Conservation (phyloP, 2,888 invertebrate genomes). For the Eulithis prunata region DNA sequence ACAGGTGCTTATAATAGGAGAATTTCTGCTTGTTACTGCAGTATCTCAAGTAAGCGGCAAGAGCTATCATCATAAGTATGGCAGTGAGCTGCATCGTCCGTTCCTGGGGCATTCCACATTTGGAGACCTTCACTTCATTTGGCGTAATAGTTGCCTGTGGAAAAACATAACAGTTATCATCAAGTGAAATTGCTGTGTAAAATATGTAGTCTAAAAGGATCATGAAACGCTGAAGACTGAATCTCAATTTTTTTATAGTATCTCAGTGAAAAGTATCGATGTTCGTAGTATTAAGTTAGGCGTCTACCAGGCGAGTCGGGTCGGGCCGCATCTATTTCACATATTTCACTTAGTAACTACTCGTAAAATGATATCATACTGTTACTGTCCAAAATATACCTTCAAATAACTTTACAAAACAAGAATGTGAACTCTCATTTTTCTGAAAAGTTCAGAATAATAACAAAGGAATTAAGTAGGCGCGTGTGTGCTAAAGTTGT, state of each 20-base stretch:
- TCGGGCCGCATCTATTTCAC: too few relatives aligned
- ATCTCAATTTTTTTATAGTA: too few relatives aligned
- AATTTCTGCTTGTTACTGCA: constrained; percentile 42
- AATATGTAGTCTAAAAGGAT: too few relatives aligned
- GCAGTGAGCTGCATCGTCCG: constrained; percentile 86
- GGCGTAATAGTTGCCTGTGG: constrained; percentile 90
- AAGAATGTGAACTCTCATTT: neutral
- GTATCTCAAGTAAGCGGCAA: constrained; percentile 68
- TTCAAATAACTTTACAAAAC: neutral
- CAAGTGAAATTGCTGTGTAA: neutral
- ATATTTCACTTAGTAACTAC: too few relatives aligned
- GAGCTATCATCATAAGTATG: constrained; percentile 83
- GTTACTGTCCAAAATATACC: constrained; percentile 20
- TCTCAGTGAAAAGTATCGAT: too few relatives aligned
- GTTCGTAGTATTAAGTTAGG: too few relatives aligned
- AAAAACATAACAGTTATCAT: constrained; percentile 6
- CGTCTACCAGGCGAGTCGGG: too few relatives aligned
- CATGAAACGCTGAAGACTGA: too few relatives aligned
- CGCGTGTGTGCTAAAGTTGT: neutral
- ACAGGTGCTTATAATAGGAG: constrained; percentile 64
- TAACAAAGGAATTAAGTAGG: too few relatives aligned
- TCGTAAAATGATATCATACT: constrained; percentile 8
- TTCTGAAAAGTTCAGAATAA: too few relatives aligned
- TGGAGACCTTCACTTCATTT: constrained; percentile 88
- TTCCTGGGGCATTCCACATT: constrained; percentile 94